phyloP scores from a whole-genome alignment of 2,888 invertebrate genomes.

The Trichacis sp. region DNA sequence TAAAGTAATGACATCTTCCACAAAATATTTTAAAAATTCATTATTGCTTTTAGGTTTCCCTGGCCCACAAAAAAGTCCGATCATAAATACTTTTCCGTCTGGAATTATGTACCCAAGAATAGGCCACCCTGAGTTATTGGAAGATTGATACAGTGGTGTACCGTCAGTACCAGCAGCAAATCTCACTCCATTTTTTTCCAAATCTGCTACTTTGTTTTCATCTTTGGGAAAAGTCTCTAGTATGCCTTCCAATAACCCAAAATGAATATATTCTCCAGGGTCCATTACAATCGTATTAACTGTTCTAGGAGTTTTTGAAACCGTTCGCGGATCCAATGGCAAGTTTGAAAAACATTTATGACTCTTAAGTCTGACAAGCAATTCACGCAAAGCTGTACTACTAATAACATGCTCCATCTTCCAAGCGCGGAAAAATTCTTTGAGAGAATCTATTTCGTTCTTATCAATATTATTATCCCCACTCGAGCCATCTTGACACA shows the following conservation, averaged over 20 bases:
- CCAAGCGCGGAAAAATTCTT: too few relatives aligned
- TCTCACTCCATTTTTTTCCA: constrained; percentile 9
- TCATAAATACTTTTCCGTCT: constrained; percentile 36
- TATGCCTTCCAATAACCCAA: constrained; percentile 18
- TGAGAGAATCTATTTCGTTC: too few relatives aligned
- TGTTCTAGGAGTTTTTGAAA: constrained; percentile 16
- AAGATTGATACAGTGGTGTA: constrained; percentile 37
- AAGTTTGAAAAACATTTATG: not conserved
- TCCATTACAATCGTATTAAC: constrained; percentile 7
- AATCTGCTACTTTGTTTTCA: not conserved
- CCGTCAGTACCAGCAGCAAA: constrained; percentile 30
- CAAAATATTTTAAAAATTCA: constrained; percentile 31
- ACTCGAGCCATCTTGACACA: too few relatives aligned
- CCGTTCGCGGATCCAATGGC: constrained; percentile 4
- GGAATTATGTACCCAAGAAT: constrained; percentile 38
- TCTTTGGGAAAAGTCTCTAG: not conserved
- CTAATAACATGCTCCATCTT: too few relatives aligned
- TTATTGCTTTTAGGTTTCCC: constrained; percentile 36
- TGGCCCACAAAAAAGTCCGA: constrained; percentile 43
- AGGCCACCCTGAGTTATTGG: constrained; percentile 40
- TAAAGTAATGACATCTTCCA: constrained; percentile 32
- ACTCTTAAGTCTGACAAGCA: too few relatives aligned
- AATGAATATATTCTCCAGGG: constrained; percentile 23
- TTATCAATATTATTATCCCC: too few relatives aligned
- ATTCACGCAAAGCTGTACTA: too few relatives aligned